Base-by-base conservation (phyloP, 2,113 vertebrate genomes). In the Corvus moneduloides region DNA sequence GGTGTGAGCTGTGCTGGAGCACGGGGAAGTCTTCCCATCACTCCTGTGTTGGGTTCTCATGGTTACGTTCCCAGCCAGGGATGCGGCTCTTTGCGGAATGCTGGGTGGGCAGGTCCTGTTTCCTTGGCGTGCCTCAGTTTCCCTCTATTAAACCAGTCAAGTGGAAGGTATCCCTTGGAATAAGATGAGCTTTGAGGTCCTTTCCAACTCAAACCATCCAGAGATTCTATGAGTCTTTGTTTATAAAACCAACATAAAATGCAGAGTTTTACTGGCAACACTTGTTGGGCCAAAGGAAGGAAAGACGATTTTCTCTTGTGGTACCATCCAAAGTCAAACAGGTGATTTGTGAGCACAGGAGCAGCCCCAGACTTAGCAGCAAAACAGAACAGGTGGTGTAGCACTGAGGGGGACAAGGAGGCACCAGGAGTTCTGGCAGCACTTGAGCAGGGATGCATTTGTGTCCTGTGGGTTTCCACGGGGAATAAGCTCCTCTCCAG, bases 1-100 rank as follows among this genome's bases (percentile, higher is more conserved):
- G 14, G 54, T 69, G 59, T 73, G 63, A 89, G 63, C 8, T 0
- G 2, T 69, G 28, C 52, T n/a, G 33, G 43, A 84, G 61, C 0
- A 0, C 1, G 2, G 12, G 10, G 33, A 27, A 16, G 1, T 16
- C 46, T 77, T 84, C 55, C 16, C 59, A 44, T 11, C 32, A 5
- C 59, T 32, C 26, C 30, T 74, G 30, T 4, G 0, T 3, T 56
- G 43, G 82, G 52, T 63, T 89, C 72, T 19, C 27, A 71, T 13
- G 75, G 56, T 54, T 6, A 2, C 13, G 41, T 72, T 86, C 61
- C 64, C 63, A 80, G n/a, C 12, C 14, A 48, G 82, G 87, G 64
- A 80, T 86, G 58, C 32, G 27, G 13, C 82, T 94, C 23, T 93
- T 82, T 19, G 41, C 1, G 0, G 20, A 41, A 28, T 4, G 48